Percentiles rank a stretch among this genome's conserved stretches.
Evolutionary conservation across 2,113 vertebrate genomes (phyloP).

Genomic region (Triplophysa tibetana): DNA sequence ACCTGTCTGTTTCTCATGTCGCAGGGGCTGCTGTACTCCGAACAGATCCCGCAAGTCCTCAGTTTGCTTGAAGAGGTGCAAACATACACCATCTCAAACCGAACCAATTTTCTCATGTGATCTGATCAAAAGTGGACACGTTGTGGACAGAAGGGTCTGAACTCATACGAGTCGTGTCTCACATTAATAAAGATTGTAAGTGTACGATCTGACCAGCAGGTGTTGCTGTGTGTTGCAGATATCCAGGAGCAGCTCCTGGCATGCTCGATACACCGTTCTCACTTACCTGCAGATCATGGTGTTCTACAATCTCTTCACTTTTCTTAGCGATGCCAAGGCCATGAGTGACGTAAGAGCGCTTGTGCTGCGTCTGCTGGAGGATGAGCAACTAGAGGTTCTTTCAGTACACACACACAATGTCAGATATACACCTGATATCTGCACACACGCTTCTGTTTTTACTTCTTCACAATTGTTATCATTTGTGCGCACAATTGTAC

Average conservation of each 20-base stretch:
- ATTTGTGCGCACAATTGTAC: no score
- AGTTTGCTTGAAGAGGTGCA: constrained; percentile 71
- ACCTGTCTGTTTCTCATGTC: constrained; percentile 95
- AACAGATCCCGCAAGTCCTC: constrained; percentile 94
- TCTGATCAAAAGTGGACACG: not conserved
- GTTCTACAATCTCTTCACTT: constrained; percentile 98
- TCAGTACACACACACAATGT: constrained; percentile 1
- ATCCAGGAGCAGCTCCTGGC: constrained; percentile 93
- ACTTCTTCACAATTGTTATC: no score
- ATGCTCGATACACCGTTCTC: constrained; percentile 91
- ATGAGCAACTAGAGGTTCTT: constrained; percentile 92
- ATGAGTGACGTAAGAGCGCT: constrained; percentile 83
- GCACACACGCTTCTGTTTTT: no score
- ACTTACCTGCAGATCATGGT: constrained; percentile 99
- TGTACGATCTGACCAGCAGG: constrained; percentile 27
- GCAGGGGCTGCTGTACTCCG: constrained; percentile 92
- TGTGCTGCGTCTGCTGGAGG: constrained; percentile 87
- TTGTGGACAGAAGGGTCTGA: not conserved
- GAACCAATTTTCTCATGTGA: not conserved
- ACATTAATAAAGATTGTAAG: not conserved
- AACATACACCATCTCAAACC: not conserved
- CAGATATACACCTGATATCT: not conserved
- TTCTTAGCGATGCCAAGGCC: constrained; percentile 84
- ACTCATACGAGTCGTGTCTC: not conserved
- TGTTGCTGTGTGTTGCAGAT: constrained; percentile 75